A percentile compares a stretch with the other conserved stretches of the same genome.
Conservation (phyloP, 2,888 invertebrate species). For the Pemphredon lugubris region DNA sequence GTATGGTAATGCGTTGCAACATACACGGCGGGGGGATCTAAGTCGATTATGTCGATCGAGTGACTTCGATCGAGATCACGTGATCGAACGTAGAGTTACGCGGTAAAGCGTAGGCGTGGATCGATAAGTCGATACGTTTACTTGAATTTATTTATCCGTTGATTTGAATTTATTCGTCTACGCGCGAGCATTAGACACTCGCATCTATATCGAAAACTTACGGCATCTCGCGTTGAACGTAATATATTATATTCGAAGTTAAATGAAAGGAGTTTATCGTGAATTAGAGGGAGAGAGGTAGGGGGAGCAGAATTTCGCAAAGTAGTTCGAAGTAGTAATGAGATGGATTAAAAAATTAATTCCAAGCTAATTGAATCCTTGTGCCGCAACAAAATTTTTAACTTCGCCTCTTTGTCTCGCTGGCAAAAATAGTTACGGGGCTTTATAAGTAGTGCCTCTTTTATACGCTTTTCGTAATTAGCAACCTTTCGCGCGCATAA, state of each 20-base stretch:
- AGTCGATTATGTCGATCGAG: neutral
- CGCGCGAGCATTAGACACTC: too few species aligned
- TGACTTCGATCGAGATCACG: too few species aligned
- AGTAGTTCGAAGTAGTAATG: neutral
- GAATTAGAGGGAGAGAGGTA: too few species aligned
- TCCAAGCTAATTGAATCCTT: neutral
- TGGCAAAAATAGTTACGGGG: neutral
- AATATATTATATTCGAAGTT: too few species aligned
- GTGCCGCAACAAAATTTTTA: conserved; percentile 2
- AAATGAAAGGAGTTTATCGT: too few species aligned
- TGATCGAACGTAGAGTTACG: too few species aligned
- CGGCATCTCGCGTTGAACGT: too few species aligned
- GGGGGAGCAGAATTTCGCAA: neutral
- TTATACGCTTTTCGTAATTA: conserved; percentile 26
- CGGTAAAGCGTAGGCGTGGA: too few species aligned
- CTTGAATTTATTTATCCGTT: too few species aligned
- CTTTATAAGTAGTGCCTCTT: conserved; percentile 1
- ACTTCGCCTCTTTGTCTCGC: neutral
- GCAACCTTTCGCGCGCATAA: conserved; percentile 11
- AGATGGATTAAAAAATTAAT: neutral
- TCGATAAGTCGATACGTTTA: too few species aligned
- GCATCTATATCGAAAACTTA: too few species aligned
- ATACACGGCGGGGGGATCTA: neutral
- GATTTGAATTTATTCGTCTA: too few species aligned
- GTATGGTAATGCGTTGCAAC: neutral